phyloP scores from a whole-genome alignment of 2,797 vertebrate genomes.

The Tympanoctomys barrerae region DNA sequence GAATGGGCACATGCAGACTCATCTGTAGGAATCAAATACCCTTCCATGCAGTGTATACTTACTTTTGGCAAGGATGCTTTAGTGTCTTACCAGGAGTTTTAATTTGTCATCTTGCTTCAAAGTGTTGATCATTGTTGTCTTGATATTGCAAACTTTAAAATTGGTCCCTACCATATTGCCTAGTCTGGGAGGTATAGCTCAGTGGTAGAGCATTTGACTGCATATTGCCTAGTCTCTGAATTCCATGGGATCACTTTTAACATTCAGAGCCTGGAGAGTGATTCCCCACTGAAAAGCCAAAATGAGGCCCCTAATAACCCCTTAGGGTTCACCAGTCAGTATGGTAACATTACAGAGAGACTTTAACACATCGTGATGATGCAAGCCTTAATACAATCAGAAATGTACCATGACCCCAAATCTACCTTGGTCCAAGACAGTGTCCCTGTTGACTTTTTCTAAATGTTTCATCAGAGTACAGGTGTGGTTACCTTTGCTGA shows the following conservation, averaged over 20 bases:
- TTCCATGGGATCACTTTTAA: conserved; percentile 80
- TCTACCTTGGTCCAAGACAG: conserved; percentile 76
- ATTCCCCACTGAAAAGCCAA: conserved; percentile 83
- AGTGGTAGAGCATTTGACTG: conserved; percentile 88
- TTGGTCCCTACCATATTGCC: conserved; percentile 73
- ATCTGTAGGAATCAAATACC: conserved; percentile 72
- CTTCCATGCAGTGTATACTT: conserved; percentile 75
- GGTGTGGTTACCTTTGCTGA: conserved; percentile 78
- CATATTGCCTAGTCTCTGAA: conserved; percentile 75
- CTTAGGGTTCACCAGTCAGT: conserved; percentile 51
- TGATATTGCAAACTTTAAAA: conserved; percentile 79
- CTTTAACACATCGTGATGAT: conserved; percentile 81
- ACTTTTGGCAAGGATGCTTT: conserved; percentile 81
- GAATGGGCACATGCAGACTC: conserved; percentile 43
- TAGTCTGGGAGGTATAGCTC: conserved; percentile 85
- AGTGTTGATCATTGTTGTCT: conserved; percentile 86
- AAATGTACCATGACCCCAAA: conserved; percentile 78
- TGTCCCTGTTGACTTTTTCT: conserved; percentile 78
- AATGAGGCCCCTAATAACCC: conserved; percentile 75
- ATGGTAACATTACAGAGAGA: conserved; percentile 74
- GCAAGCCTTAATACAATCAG: conserved; percentile 88
- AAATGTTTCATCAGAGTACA: conserved; percentile 82
- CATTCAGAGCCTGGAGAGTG: conserved; percentile 79
- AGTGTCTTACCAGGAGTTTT: conserved; percentile 85
- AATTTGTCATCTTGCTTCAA: conserved; percentile 86